Evolutionary conservation across 2,888 invertebrate genomes (phyloP), one percentile per base, ranked within the genome.

Genomic region (Tubiluchus corallicola): DNA sequence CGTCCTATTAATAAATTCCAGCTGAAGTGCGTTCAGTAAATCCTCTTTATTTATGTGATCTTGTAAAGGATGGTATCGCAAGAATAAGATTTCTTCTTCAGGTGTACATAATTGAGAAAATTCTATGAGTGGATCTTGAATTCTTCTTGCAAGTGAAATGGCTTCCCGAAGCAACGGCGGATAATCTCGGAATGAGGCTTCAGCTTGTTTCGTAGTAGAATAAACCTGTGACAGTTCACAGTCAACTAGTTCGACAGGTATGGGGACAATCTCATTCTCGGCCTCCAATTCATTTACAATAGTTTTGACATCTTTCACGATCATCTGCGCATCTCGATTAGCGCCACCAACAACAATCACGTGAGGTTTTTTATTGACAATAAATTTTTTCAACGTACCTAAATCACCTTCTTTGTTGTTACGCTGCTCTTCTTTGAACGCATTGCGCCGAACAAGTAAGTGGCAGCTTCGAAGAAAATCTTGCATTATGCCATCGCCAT

Each of bases 81-180:
- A 73, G 59, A 92, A 92, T 16, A 98, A 68, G 51, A 98, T 84
- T 70, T 98, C 98, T 51, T 96, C 92, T 57, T 98, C 96, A 0
- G 80, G 75, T 3, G 88, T 90, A 62, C 92, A 96, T 0, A 98
- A 69, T 59, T 96, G 94, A 1, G 90, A 83, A 63, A 85, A 92
- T 64, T 98, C 98, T 49, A 92, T 75, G 0, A 98, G 68, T 0
- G 98, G 96, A 67, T 98, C 98, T 65, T 96, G 90, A 57, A 94
- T 68, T 47, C 84, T 72, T 17, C 98, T 73, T 0, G 85, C 94
- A 47, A 96, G 68, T 1, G 92, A 94, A 44, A 94, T 77, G 0
- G 96, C 90, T 66, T 96, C 85, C 0, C 90, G 74, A 2, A 96
- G 67, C 13, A 90, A 68, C 40, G 78, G 75, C 0, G 96, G 96